Evolutionary conservation across 1,140 invertebrate species (phyloP), one percentile per base, ranked within the genome.

Genomic region (Dinoponera quadriceps): DNA sequence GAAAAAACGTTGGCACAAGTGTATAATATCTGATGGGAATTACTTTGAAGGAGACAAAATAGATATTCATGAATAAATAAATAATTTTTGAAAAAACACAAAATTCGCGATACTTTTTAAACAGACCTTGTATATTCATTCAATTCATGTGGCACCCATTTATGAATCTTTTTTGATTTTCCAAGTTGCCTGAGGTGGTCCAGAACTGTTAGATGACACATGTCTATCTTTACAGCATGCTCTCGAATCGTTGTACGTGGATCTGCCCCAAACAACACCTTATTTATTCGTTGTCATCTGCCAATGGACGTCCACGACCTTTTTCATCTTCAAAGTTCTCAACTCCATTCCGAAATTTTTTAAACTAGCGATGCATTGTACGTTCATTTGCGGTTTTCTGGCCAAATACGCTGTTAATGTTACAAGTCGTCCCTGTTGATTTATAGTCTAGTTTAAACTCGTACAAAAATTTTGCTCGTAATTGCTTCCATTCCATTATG

Each of bases 111-210:
- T n/a, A n/a, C n/a, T n/a, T n/a, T n/a, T n/a, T n/a, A n/a, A n/a
- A n/a, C n/a, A n/a, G n/a, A n/a, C n/a, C n/a, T n/a, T n/a, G n/a
- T 2, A 57, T 57, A 22, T 57, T 57, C 54, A 22, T 22, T 57
- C 16, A 54, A 54, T 54, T 54, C n/a, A 57, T 57, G n/a, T 5
- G 54, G 54, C 54, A 57, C 14, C 54, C n/a, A 57, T 57, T 57
- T 57, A 11, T 57, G n/a, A 20, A 57, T 18, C 54, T 57, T 57
- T 22, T 57, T 57, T n/a, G 18, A 22, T 57, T 57, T 57, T 57
- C n/a, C 54, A 57, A 57, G 18, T 57, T 22, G 54, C 11, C n/a
- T 22, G 2, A 57, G 54, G n/a, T 22, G n/a, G n/a, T n/a, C 54
- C 18, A 57, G n/a, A 57, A 57, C 54, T 22, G 54, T 22, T 57